phyloP scores from a whole-genome alignment of 2,797 vertebrate genomes.

The Sparidentex hasta region DNA sequence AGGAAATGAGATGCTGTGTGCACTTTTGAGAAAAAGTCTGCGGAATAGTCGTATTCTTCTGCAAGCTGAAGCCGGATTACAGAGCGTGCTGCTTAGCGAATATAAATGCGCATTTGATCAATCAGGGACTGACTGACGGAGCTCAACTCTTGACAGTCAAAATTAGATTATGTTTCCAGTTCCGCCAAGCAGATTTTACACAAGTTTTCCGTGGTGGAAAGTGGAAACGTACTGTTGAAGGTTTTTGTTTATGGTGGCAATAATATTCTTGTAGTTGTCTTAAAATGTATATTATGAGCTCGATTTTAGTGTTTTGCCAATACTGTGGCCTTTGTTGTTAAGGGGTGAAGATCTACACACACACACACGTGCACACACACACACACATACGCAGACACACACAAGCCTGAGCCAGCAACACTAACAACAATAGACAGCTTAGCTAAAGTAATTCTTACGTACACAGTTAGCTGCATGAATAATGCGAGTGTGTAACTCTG shows the following conservation, averaged over 20 bases:
- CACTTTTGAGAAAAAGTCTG: background rate
- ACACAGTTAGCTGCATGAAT: no score
- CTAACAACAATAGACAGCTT: no score
- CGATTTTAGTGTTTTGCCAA: slow-evolving; percentile 4
- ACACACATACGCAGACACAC: no score
- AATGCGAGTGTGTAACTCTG: no score
- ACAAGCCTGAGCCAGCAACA: no score
- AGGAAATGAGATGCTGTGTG: background rate
- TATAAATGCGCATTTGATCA: background rate
- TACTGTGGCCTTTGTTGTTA: background rate
- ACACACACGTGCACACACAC: no score
- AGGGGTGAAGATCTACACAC: background rate
- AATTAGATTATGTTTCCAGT: slow-evolving; percentile 13
- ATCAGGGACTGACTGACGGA: slow-evolving; percentile 5
- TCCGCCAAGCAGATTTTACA: slow-evolving; percentile 5
- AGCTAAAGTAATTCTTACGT: no score
- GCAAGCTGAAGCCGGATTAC: background rate
- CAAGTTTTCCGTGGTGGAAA: background rate
- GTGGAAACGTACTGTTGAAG: slow-evolving; percentile 8
- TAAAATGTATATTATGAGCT: slow-evolving; percentile 10
- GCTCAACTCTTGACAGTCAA: background rate
- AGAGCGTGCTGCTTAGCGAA: background rate
- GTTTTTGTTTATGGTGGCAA: background rate
- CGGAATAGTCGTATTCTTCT: background rate
- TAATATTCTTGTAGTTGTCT: background rate